phyloP scores from a whole-genome alignment of 2,888 invertebrate genomes.

The Acronicta alni region DNA sequence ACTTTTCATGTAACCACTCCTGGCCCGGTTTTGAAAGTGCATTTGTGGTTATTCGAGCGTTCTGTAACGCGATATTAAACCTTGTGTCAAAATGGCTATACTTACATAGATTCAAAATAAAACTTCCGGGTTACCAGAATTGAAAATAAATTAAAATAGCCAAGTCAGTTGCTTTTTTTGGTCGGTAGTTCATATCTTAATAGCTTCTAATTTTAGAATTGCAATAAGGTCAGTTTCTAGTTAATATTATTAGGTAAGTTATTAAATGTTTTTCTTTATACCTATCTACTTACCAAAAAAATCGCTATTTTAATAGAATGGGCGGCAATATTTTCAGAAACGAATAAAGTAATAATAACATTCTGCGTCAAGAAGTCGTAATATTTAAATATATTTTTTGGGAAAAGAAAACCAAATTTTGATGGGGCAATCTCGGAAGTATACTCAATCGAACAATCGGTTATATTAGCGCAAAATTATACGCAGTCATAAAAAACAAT shows the following conservation, averaged over 20 bases:
- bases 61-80: conserved; percentile 5
- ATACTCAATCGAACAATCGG: no score
- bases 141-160: conserved; percentile 4
- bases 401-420: no score
- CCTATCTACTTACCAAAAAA: no score
- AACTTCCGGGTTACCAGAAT: conserved; percentile 12
- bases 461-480: no score
- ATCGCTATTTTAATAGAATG: no score
- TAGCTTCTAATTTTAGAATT: neutral
- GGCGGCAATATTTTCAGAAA: neutral
- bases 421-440: no score
- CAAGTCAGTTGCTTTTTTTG: neutral
- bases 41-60: conserved; percentile 6
- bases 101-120: conserved; percentile 8
- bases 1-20: conserved; percentile 16
- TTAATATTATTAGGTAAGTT: no score
- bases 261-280: no score
- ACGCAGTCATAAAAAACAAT: no score
- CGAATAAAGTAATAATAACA: no score
- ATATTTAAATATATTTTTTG: no score
- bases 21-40: conserved; percentile 26
- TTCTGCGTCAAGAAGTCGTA: no score
- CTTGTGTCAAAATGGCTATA: conserved; percentile 1
- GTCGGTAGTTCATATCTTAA: conserved; percentile 1
- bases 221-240: neutral